Base-by-base conservation (phyloP, 1,140 invertebrate species). In the Drosophila arawakana region DNA sequence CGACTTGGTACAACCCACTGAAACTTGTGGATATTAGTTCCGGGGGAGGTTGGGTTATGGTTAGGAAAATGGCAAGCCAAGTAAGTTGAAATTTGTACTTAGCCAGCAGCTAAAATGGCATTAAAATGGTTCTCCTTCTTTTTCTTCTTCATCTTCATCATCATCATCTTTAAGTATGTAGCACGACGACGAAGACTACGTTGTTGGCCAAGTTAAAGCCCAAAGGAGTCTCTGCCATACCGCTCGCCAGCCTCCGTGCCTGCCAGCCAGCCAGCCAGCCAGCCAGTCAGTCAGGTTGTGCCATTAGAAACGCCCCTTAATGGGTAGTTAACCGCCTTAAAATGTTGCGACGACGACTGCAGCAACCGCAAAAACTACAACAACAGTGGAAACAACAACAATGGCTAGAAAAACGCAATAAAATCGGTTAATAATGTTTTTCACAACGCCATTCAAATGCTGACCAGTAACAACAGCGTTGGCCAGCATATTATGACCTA, bases 381-480 rank as follows among this genome's bases (percentile, higher is more conserved):
- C 50, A 50, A 49, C 49, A 76, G 61, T 73, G 66, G 9, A n/a
- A 49, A 15, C 41, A 61, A 37, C 46, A 46, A 46, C 54, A 46
- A 46, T 60, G 39, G 18, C 60, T 59, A 67, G 55, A 54, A 70
- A 72, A 68, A 78, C 77, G 80, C 83, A 89, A 88, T 88, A 89
- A 88, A 88, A 89, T 88, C 75, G 84, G 84, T 80, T 88, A 84
- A 88, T 88, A 88, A 88, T 88, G 83, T 88, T 89, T 88, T 88
- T 88, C 83, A 77, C 84, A 88, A 88, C 84, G 84, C 84, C 84
- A 89, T 88, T 88, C 81, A 71, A 88, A 79, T 65, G 76, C 68
- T 72, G 52, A 61, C 54, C 70, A 67, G 11, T 68, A 60, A 47
- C 78, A 76, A 66, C 34, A 70, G 65, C 66, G 60, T 81, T 70